These are phyloP conservation scores for Drosophila orosa DNA, from an alignment of 1,140 invertebrate species.

Conservation along the genomic window DNA sequence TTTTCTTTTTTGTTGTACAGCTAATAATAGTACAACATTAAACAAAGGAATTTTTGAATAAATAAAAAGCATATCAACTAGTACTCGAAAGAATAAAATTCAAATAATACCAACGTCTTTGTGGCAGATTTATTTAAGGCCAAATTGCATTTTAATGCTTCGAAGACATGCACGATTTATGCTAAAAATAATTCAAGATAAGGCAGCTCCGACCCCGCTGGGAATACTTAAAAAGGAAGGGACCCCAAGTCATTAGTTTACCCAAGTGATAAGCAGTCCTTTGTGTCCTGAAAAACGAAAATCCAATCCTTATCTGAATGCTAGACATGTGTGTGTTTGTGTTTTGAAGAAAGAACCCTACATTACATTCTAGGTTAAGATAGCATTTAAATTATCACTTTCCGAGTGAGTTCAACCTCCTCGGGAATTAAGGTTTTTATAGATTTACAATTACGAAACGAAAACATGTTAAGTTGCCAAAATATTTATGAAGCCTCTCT, in stretches of 20 bases:
- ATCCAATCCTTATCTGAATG: conserved; percentile 26
- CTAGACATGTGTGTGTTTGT: background rate
- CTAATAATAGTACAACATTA: conserved; percentile 64
- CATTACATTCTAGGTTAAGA: conserved; percentile 1
- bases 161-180: conserved; percentile 37
- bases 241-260: conserved; percentile 26
- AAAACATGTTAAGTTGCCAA: conserved; percentile 9
- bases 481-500: conserved; percentile 17
- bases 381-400: conserved; percentile 7
- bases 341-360: background rate
- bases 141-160: conserved; percentile 26
- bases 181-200: conserved; percentile 49
- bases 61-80: conserved; percentile 42
- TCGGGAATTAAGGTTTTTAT: background rate
- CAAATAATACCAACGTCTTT: background rate
- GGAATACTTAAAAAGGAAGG: conserved; percentile 11
- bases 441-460: conserved; percentile 10
- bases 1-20: conserved; percentile 25
- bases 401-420: conserved; percentile 7
- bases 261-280: conserved; percentile 38
- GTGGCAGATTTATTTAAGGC: conserved; percentile 1
- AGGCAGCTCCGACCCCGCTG: conserved; percentile 32
- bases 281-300: conserved; percentile 22
- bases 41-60: conserved; percentile 44
- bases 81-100: conserved; percentile 3